phyloP scores from a whole-genome alignment of 2,797 vertebrate species.

The Rhabdophis nuchalis region DNA sequence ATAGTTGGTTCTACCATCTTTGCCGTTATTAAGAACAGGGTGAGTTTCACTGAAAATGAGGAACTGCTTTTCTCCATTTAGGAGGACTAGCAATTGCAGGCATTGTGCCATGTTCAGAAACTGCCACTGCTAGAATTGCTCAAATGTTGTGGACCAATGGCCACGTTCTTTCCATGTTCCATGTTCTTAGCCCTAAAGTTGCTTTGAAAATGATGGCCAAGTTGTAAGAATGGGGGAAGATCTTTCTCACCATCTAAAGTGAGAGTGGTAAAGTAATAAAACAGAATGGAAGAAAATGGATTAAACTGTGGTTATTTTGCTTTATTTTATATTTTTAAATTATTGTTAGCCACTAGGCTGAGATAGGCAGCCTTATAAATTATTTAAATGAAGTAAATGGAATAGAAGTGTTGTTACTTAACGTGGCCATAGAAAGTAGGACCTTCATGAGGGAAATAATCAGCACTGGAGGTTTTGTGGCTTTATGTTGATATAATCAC shows the following conservation, averaged over 20 bases:
- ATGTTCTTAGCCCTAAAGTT: background rate
- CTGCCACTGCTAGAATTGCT: background rate
- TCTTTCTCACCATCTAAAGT: background rate
- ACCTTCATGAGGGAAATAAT: background rate
- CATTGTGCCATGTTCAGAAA: background rate
- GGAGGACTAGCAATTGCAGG: background rate
- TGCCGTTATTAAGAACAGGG: background rate
- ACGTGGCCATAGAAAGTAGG: background rate
- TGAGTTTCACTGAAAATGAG: background rate
- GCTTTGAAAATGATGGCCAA: background rate
- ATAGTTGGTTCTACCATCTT: background rate
- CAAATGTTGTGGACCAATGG: background rate
- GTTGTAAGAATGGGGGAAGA: background rate
- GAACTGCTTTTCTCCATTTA: background rate
- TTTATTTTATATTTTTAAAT: background rate
- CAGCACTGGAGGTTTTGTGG: background rate
- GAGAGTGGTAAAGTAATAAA: background rate
- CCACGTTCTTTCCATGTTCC: background rate
- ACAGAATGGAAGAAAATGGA: background rate
- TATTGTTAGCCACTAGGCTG: background rate
- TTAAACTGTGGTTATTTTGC: background rate
- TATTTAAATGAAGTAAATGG: background rate
- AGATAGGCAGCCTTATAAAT: background rate
- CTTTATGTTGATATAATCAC: background rate
- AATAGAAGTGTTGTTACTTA: background rate